Base-by-base conservation (phyloP, 2,113 vertebrate species). In the Psittacula cyanocephala region DNA sequence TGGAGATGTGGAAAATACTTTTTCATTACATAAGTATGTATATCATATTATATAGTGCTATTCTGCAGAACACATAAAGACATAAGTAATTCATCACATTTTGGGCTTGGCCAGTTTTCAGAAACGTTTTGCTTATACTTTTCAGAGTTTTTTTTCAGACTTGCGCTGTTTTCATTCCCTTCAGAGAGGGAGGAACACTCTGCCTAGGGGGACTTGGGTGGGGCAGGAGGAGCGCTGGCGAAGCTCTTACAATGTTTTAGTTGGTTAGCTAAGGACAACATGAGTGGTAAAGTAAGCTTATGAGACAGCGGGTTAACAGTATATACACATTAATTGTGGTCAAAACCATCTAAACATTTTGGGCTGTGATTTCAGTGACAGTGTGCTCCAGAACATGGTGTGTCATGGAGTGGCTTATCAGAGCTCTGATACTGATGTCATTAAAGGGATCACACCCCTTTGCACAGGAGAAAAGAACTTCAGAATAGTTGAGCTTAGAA, bases 1-100 rank as follows among this genome's bases (percentile, higher is more conserved):
- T 39, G 75, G 79, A 72, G 75, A 74, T 67, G 47, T 80, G 75
- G 60, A 88, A 88, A 88, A 76, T 63, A 67, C 13, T 78, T 72
- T 59, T 63, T 81, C 0, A 0, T 55, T 86, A 24, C 33, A 47
- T 37, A 31, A 83, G 67, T 3, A 2, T 59, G 16, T 75, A 2
- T 64, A 35, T 88, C 11, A 3, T 50, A 27, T 67, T 53, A 8
- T 16, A 8, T 22, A 24, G 27, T 20, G n/a, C 28, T 60, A 20
- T 47, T 85, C 33, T 81, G 46, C 37, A 53, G n/a, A 49, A 60
- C 49, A 55, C 62, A 57, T 5, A 41, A 67, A 77, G 18, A n/a
- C 14, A 8, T 20, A 41, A 88, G 69, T 46, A 64, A 74, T 67
- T 81, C 39, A 55, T 52, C 69, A 10, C 52, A 10, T 18, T 27